Conservation (phyloP, 92 coral and sea anemone genomes). For the Metridium senile region DNA sequence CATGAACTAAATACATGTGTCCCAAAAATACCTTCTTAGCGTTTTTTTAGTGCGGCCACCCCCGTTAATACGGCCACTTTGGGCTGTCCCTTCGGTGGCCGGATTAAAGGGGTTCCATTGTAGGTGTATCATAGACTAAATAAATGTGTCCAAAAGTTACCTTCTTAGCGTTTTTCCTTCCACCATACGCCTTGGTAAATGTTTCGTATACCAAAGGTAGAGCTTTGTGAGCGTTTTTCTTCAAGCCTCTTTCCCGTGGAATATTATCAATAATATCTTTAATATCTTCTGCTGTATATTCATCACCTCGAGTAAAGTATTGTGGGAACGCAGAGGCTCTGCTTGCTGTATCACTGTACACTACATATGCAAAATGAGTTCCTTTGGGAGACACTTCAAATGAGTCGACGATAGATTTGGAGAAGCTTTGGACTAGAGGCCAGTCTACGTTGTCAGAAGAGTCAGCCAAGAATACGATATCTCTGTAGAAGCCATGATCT, state of each 20-base stretch:
- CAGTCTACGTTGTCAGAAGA: conserved; percentile 33
- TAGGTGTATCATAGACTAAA: neutral
- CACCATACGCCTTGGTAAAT: conserved; percentile 34
- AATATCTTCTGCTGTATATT: conserved; percentile 19
- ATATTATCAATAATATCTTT: conserved; percentile 26
- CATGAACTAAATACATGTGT: no score
- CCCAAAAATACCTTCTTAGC: conserved; percentile 15
- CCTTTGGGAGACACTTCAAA: conserved; percentile 45
- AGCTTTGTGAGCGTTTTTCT: conserved; percentile 21
- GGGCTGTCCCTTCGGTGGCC: no score
- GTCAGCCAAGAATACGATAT: conserved; percentile 36
- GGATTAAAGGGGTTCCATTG: no score
- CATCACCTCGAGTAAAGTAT: conserved; percentile 5
- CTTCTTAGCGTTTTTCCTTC: conserved; percentile 31
- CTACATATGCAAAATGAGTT: conserved; percentile 30
- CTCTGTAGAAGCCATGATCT: conserved; percentile 35
- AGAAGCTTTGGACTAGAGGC: conserved; percentile 30
- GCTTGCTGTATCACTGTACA: conserved; percentile 25
- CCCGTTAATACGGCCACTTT: no score
- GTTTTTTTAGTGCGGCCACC: no score
- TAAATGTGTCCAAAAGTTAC: neutral
- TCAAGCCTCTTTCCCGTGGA: conserved; percentile 25
- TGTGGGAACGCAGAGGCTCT: conserved; percentile 27
- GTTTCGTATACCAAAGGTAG: conserved; percentile 5
- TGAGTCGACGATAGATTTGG: conserved; percentile 31